phyloP scores from a whole-genome alignment of 2,797 vertebrate species.

The Eulemur albifrons region DNA sequence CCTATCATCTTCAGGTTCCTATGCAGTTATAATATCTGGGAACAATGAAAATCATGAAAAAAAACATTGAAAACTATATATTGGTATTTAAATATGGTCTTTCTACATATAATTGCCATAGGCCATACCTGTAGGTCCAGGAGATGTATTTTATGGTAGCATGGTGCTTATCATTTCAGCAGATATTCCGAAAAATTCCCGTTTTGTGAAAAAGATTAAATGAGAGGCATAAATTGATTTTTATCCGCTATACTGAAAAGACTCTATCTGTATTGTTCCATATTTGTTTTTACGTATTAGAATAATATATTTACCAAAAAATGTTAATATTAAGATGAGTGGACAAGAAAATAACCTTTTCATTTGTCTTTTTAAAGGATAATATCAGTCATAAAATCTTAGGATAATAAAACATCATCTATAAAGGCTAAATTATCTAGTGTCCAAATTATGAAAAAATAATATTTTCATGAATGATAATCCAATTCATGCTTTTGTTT shows the following conservation, averaged over 20 bases:
- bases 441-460: background rate
- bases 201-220: background rate
- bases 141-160: background rate
- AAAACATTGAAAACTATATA: background rate
- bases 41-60: background rate
- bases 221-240: background rate
- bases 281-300: background rate
- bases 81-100: background rate
- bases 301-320: background rate
- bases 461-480: background rate
- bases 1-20: background rate
- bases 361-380: background rate
- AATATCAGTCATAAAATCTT: background rate
- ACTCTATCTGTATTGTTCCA: background rate
- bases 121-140: background rate
- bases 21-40: background rate
- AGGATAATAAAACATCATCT: background rate
- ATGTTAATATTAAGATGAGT: background rate
- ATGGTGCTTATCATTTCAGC: background rate
- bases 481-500: background rate
- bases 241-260: background rate
- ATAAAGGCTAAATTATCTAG: background rate
- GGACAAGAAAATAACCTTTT: background rate
- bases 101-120: background rate
- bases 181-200: background rate